phyloP scores from a whole-genome alignment of 2,888 invertebrate species.

The Drosophila setosimentum region DNA sequence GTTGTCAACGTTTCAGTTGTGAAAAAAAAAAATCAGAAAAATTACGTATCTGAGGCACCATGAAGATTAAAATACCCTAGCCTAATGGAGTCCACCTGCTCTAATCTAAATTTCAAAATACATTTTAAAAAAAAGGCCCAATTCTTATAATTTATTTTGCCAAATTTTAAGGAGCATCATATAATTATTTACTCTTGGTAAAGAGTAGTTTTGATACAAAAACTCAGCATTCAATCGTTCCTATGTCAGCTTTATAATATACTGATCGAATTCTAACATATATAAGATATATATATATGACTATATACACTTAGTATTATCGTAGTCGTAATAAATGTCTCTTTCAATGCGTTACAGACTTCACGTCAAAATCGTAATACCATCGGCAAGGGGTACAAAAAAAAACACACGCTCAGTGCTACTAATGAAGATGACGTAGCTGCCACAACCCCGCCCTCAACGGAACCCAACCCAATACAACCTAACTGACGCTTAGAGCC shows the following conservation, averaged over 20 bases:
- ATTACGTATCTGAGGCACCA: background rate
- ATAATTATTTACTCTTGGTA: background rate
- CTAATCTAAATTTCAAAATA: background rate
- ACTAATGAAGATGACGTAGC: conserved; percentile 53
- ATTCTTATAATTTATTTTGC: background rate
- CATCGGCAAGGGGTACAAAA: background rate
- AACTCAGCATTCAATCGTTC: background rate
- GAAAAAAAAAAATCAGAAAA: background rate
- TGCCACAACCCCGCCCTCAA: conserved; percentile 50
- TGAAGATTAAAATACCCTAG: background rate
- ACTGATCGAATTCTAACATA: background rate
- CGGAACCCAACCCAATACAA: conserved; percentile 5
- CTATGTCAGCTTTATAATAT: background rate
- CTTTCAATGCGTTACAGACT: background rate
- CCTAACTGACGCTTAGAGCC: conserved; percentile 14
- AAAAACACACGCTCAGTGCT: conserved; percentile 19
- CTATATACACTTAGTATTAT: background rate
- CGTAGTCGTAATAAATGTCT: background rate
- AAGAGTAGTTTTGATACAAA: background rate
- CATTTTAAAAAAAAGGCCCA: background rate
- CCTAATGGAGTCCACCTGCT: background rate
- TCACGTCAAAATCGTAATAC: background rate
- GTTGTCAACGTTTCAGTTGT: conserved; percentile 60
- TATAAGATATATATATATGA: no score
- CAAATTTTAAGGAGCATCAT: background rate